Conservation (phyloP, 1,140 invertebrate genomes). For the Trigoniulus corallinus region DNA sequence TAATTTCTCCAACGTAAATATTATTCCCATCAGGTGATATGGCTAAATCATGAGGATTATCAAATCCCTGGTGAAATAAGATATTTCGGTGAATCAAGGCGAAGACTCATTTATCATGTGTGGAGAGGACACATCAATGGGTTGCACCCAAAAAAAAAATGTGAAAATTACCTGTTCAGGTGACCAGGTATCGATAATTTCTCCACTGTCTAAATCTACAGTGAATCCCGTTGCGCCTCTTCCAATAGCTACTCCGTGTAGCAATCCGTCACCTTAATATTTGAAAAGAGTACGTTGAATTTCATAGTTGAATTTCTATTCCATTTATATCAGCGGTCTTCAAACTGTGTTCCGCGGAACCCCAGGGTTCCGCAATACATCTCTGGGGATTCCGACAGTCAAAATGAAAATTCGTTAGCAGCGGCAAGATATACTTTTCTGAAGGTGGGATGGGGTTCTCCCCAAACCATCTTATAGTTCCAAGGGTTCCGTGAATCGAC, state of each 20-base stretch:
- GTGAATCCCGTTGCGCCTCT: conserved; percentile 12
- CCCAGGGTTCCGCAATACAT: too few species aligned
- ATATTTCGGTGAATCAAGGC: conserved; percentile 11
- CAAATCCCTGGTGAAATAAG: conserved; percentile 31
- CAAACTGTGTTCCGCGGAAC: too few species aligned
- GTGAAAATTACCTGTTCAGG: conserved; percentile 11
- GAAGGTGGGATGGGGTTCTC: too few species aligned
- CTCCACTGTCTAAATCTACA: conserved; percentile 16
- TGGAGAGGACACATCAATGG: not conserved
- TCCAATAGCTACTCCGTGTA: not conserved
- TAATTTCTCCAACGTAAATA: conserved; percentile 56
- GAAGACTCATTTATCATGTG: conserved; percentile 7
- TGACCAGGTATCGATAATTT: conserved; percentile 11
- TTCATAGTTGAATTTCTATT: not conserved
- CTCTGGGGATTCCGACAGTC: too few species aligned
- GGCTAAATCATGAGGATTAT: conserved; percentile 55
- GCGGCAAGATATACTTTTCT: too few species aligned
- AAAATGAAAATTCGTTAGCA: too few species aligned
- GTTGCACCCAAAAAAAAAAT: not conserved
- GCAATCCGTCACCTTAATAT: not conserved
- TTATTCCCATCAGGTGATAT: conserved; percentile 43
- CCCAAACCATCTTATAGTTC: too few species aligned
- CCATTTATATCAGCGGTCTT: not conserved
- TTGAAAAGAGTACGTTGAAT: not conserved
- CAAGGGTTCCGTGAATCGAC: not conserved